Conservation (phyloP, 2,797 vertebrate genomes). For the Myotis myotis region DNA sequence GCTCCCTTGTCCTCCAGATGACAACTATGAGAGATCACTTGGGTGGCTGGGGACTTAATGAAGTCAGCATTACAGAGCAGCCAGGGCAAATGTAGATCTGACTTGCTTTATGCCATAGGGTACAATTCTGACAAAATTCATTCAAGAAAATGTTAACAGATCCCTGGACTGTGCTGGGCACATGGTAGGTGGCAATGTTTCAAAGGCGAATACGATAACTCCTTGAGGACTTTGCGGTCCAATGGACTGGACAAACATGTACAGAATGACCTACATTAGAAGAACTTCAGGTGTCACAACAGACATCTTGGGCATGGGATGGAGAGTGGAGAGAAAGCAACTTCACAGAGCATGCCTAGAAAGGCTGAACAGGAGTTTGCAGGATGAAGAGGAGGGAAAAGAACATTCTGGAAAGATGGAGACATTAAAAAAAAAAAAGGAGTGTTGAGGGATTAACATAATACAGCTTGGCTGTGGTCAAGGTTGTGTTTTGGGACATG, state of each 20-base stretch:
- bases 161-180: not conserved
- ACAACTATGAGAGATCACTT: constrained; percentile 61
- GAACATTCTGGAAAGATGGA: not conserved
- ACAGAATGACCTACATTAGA: not conserved
- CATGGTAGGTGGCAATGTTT: constrained; percentile 20
- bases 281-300: not conserved
- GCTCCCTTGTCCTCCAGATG: constrained; percentile 67
- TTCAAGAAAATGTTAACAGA: constrained; percentile 38
- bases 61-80: constrained; percentile 55
- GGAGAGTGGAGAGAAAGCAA: not conserved
- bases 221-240: not conserved
- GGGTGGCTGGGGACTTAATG: constrained; percentile 56
- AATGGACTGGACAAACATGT: not conserved
- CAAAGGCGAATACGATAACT: not conserved
- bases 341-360: not conserved
- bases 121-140: constrained; percentile 38
- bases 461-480: not conserved
- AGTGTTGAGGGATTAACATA: not conserved
- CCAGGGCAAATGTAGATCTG: constrained; percentile 22
- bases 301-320: not conserved
- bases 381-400: not conserved
- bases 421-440: not conserved
- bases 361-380: not conserved
- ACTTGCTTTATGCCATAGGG: constrained; percentile 21
- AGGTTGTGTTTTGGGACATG: not conserved